These are phyloP conservation scores for Scolanthus callimorphus DNA, from an alignment of 92 coral and sea anemone genomes.

Conservation along the genomic window DNA sequence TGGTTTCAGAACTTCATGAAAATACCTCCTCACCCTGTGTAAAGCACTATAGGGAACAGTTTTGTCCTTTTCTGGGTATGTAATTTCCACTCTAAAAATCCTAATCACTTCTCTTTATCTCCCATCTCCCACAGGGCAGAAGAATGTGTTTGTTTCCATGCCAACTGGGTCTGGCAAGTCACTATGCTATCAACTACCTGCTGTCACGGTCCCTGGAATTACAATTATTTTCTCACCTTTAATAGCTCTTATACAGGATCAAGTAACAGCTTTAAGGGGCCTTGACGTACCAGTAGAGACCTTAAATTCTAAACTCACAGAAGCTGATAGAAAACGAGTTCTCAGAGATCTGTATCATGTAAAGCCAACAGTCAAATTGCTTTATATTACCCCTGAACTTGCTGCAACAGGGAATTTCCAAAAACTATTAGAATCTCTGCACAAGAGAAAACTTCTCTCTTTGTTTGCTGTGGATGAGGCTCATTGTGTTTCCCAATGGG, in stretches of 20 bases:
- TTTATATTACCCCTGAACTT: conserved; percentile 94
- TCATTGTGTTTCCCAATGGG: conserved; percentile 98
- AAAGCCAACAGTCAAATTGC: conserved; percentile 65
- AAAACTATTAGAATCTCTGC: conserved; percentile 50
- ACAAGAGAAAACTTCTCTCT: conserved; percentile 62
- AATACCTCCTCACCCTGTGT: too few relatives aligned
- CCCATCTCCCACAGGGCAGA: conserved; percentile 55
- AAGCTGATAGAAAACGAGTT: conserved; percentile 58
- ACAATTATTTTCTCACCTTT: conserved; percentile 89
- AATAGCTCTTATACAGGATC: conserved; percentile 93
- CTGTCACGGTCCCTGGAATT: conserved; percentile 67
- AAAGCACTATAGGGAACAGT: not conserved
- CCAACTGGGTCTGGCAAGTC: conserved; percentile 99
- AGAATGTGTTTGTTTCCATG: conserved; percentile 94
- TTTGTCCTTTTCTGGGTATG: too few relatives aligned
- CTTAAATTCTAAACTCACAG: conserved; percentile 74
- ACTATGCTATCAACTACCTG: conserved; percentile 87
- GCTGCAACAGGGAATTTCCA: conserved; percentile 88
- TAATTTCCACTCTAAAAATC: not conserved
- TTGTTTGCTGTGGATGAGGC: conserved; percentile 92
- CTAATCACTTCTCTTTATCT: not conserved
- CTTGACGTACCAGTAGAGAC: conserved; percentile 73
- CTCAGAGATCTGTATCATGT: conserved; percentile 60
- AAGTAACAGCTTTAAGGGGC: conserved; percentile 58
- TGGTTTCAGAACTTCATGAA: too few relatives aligned